Percentiles rank a stretch among this genome's conserved stretches.
Conservation (phyloP, 2,113 vertebrate genomes). For the Neopipo cinnamomea region DNA sequence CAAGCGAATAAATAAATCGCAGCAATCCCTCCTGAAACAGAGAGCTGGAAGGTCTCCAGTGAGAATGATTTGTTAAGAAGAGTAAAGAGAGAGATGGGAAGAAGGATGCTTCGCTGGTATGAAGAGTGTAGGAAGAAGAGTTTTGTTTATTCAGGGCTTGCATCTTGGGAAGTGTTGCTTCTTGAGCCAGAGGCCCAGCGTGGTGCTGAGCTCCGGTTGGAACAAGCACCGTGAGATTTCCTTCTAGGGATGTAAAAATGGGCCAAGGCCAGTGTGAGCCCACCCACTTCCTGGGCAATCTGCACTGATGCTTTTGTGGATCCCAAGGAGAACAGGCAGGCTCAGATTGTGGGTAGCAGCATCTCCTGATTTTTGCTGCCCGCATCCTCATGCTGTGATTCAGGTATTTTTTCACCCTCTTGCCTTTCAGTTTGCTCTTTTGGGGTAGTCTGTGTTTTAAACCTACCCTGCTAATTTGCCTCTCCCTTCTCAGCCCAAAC, state of each 20-base stretch:
- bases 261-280: not conserved
- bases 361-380: not conserved
- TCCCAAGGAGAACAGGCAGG: not conserved
- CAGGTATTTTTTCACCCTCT: constrained; percentile 3
- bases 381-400: not conserved
- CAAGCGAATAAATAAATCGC: constrained; percentile 8
- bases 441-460: not conserved
- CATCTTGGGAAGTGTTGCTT: not conserved
- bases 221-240: constrained; percentile 9
- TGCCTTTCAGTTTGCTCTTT: not conserved
- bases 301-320: not conserved
- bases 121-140: not conserved
- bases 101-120: not conserved
- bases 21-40: not conserved
- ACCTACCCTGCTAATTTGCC: not conserved
- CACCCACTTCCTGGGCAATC: constrained; percentile 7
- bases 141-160: constrained; percentile 23
- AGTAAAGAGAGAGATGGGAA: not conserved
- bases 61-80: not conserved
- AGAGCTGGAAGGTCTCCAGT: not conserved
- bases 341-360: not conserved
- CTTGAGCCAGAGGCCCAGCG: not conserved
- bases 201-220: not conserved
- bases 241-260: constrained; percentile 22
- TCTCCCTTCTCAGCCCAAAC: not conserved